A percentile compares a stretch with the other conserved stretches of the same genome.
Conservation (phyloP, 2,113 vertebrate genomes). For the Oryctolagus cuniculus region mOryCun1.1 NC_091432.1:220707501-220708000, state of each 20-base stretch:
- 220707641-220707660: slow-evolving; percentile 1
- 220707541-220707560: background rate
- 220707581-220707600: background rate
- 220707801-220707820: background rate
- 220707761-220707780: background rate
- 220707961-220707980: background rate
- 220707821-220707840: background rate
- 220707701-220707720: background rate
- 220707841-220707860: background rate
- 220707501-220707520: slow-evolving; percentile 59
- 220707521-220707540: slow-evolving; percentile 39
- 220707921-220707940: background rate
- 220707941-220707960: background rate
- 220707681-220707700: slow-evolving; percentile 26
- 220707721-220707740: slow-evolving; percentile 48
- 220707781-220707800: background rate
- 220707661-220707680: background rate
- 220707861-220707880: background rate
- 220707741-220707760: slow-evolving; percentile 37
- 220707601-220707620: background rate
- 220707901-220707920: background rate
- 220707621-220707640: background rate
- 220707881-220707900: background rate
- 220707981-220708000: slow-evolving; percentile 31
- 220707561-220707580: background rate